Base-by-base conservation (phyloP, 2,113 vertebrate species). In the Pterocles burchelli region DNA sequence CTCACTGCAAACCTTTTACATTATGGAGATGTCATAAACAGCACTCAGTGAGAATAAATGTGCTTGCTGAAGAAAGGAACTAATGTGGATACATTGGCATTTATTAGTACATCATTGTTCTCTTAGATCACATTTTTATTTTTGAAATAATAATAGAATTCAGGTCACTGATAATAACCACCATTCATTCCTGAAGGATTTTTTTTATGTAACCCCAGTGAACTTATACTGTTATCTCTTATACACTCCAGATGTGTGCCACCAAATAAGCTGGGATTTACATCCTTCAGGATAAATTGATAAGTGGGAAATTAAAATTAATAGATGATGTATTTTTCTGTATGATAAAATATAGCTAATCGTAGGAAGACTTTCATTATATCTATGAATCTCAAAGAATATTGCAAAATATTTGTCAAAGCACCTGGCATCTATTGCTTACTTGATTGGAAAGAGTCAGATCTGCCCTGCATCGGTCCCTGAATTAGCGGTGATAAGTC, bases 11-110 rank as follows among this genome's bases (percentile, higher is more conserved):
- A 93, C 81, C 61, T 95, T 94, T 71, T 76, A 66, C 76, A 84
- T 95, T 92, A 91, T 6, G 4, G 66, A 82, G 67, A 88, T 58
- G 59, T 83, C 85, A 88, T 48, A 85, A 95, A 78, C 58, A 91
- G 68, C 83, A 75, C 72, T 81, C 61, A 61, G 73, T 54, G 83
- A 82, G 59, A 85, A 80, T 29, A 92, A 92, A 93, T 38, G 57
- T 26, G 63, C 31, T 62, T 19, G 3, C 14, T 85, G 72, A 70
- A 49, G 83, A 75, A 65, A 49, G 36, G 68, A 71, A 61, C n/a
- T n/a, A 9, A 84, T 65, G 77, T 51, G 36, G 43, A 33, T 43
- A 28, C 54, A 36, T 1, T 74, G 71, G 45, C 38, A 94, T 88
- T 74, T 74, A 91, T 51, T 80, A 81, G 58, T 31, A 74, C n/a